Evolutionary conservation across 1,140 invertebrate genomes (phyloP), one percentile per base, ranked within the genome.

Genomic region (Thrips palmi): DNA sequence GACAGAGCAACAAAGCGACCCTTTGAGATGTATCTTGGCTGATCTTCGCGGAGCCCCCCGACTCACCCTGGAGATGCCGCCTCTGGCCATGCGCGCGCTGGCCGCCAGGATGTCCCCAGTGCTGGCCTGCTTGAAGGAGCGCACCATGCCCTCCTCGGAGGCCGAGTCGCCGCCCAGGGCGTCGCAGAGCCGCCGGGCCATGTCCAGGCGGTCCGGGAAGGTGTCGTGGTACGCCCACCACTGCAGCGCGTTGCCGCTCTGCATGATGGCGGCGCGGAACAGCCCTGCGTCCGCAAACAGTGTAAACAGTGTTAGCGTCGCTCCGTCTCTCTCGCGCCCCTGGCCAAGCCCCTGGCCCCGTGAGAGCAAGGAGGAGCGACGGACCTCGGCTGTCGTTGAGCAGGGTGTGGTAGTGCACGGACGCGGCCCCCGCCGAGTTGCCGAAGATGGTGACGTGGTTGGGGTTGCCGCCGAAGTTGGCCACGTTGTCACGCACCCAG

Each of bases 381-480:
- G 33, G 24, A 48, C 50, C 47, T 50, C 45, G 23, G 46, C 45
- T 11, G 47, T 11, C 4, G 43, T 33, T 14, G 52, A 51, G n/a
- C 15, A 55, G 36, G 39, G 53, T 43, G 60, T 25, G 71, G 39
- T 48, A 48, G 17, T 49, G 40, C 11, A 47, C 50, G 10, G 47
- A 42, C 3, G 46, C 57, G 1, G 52, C 54, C 17, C 57, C 59
- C 30, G 21, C 15, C 2, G 18, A 25, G 30, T 60, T 54, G 11
- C 52, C 50, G 27, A 52, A 48, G 2, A 54, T 38, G 10, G 48
- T 49, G 4, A 54, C 51, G 31, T 47, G 43, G 17, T 52, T 48
- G 1, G 56, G 50, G 45, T 68, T 61, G 5, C 63, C 62, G 28
- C 60, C 60, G 46, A 53, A 53, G 14, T 43, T 17, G 12, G 30